These are phyloP conservation scores for Orgyia antiqua DNA, from an alignment of 2,888 invertebrate species.

Conservation along the genomic window DNA sequence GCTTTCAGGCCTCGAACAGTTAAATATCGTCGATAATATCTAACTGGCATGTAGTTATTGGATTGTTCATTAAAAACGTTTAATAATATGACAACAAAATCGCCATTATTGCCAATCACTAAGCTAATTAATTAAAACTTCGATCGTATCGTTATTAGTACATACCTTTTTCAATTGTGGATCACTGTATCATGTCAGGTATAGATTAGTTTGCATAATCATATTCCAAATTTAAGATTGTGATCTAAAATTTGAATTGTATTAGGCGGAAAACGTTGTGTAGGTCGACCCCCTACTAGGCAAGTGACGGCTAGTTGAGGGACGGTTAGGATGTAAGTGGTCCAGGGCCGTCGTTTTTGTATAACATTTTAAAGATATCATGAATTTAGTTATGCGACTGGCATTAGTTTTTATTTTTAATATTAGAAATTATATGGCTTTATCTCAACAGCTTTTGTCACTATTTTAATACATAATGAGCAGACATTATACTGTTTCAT, in stretches of 20 bases:
- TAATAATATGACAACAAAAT: constrained; percentile 27
- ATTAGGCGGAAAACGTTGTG: constrained; percentile 16
- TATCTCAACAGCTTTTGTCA: too few species aligned
- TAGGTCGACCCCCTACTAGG: constrained; percentile 11
- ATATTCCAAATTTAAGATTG: constrained; percentile 20
- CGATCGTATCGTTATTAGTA: constrained; percentile 15
- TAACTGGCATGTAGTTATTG: constrained; percentile 13
- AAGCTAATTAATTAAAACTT: constrained; percentile 23
- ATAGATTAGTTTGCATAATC: constrained; percentile 23
- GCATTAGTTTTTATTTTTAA: neutral
- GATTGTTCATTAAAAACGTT: constrained; percentile 24
- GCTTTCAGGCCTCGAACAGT: constrained; percentile 21
- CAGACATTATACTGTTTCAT: too few species aligned
- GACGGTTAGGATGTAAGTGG: constrained; percentile 4
- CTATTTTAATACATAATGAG: too few species aligned
- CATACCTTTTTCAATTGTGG: constrained; percentile 14
- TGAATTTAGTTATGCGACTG: neutral
- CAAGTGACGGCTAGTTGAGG: constrained; percentile 9
- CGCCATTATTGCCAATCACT: constrained; percentile 21
- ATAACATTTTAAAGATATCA: neutral
- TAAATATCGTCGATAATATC: constrained; percentile 19
- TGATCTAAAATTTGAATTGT: constrained; percentile 24
- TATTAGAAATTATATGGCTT: too few species aligned
- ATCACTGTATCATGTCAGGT: constrained; percentile 16
- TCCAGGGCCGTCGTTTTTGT: neutral